Conservation (phyloP, 2,888 invertebrate genomes). For the Thera britannica region DNA sequence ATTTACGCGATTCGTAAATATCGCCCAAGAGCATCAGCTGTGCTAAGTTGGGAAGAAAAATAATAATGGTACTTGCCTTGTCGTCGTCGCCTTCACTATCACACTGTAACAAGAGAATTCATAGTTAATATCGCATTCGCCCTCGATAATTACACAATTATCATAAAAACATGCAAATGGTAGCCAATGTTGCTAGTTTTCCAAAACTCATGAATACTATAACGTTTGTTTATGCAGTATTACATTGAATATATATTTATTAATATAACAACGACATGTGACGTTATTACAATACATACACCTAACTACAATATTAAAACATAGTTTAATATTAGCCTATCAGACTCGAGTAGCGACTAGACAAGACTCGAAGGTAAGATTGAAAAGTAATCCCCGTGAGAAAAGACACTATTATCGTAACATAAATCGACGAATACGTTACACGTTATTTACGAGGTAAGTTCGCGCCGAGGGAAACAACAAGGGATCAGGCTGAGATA, state of each 20-base stretch:
- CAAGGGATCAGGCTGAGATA: conserved; percentile 79
- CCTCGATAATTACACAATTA: conserved; percentile 6
- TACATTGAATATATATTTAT: no score
- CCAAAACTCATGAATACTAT: conserved; percentile 9
- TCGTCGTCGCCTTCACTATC: conserved; percentile 97
- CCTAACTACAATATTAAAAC: conserved; percentile 3
- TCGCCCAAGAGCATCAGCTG: conserved; percentile 53
- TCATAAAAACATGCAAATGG: conserved; percentile 23
- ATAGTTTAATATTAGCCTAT: background rate
- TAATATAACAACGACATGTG: background rate
- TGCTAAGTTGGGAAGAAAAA: conserved; percentile 43
- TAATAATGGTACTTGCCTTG: conserved; percentile 88
- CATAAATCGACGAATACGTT: conserved; percentile 75
- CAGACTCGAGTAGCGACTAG: conserved; percentile 14
- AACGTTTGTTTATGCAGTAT: no score
- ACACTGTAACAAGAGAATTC: conserved; percentile 89
- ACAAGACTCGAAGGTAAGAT: conserved; percentile 31
- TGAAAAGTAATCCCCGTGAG: conserved; percentile 55
- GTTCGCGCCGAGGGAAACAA: conserved; percentile 75
- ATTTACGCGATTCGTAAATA: conserved; percentile 71
- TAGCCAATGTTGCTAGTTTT: conserved; percentile 26
- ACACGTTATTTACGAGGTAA: conserved; percentile 77
- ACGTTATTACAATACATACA: conserved; percentile 2
- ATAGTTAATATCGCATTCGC: conserved; percentile 40
- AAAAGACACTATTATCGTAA: conserved; percentile 69